Evolutionary conservation across 2,797 vertebrate genomes (phyloP), one percentile per base, ranked within the genome.

Genomic region (Darevskia mixta): DNA sequence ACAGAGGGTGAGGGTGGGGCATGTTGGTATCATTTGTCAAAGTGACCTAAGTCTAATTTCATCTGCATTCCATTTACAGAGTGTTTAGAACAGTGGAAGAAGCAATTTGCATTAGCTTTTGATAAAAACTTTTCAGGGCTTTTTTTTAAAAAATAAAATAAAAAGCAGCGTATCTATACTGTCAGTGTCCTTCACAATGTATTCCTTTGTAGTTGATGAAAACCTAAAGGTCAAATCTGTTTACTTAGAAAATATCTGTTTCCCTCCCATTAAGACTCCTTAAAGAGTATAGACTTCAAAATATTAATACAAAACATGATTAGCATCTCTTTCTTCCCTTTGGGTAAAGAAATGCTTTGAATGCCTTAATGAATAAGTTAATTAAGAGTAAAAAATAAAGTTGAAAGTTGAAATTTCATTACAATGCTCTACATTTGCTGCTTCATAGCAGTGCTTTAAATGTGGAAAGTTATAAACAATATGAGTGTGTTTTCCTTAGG

Each of bases 251-350:
- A 29, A 49, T 84, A 61, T 90, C 86, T n/a, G 38, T 38, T n/a
- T 85, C 78, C 81, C 83, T n/a, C 38, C 77, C 86, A 93, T 94
- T 92, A 67, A n/a, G 45, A 49, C 27, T 29, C 29, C 15, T 79
- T 91, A 55, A 79, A 90, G 79, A 94, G 83, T 61, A 73, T 90
- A 91, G 71, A 87, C 90, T 94, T 95, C 90, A 93, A 96, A 94
- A 64, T 88, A 90, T 90, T 94, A 91, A 94, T 94, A 88, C 95
- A 86, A 95, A 78, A 29, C 76, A 69, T 91, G 88, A 94, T 93
- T 88, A 89, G 91, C 86, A 83, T 88, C 87, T 88, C 88, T 87
- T 45, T 15, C 55, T 45, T 15, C 55, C 10, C 67, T 95, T 94
- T 93, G 88, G 94, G 91, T 86, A 89, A 84, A 13, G 55, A 92